Percentiles rank a stretch among this genome's conserved stretches.
Evolutionary conservation across 2,797 vertebrate species (phyloP).

Genomic region (Halcyon chelicuti): DNA sequence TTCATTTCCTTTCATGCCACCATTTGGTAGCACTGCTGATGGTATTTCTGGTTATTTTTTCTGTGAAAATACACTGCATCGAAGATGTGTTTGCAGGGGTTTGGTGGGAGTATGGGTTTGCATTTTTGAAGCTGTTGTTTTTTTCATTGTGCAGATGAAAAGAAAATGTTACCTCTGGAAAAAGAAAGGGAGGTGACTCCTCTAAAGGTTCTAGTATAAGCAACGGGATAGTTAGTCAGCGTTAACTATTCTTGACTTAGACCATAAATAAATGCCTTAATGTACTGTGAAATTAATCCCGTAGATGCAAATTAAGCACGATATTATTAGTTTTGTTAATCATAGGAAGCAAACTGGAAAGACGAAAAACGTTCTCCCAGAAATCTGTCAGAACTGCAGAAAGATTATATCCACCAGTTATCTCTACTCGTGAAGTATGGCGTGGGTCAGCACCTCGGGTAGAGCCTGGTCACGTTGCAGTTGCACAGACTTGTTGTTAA

Average conservation of each 20-base stretch:
- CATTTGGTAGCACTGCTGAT: not conserved
- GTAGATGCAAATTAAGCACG: conserved; percentile 36
- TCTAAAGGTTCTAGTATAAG: not conserved
- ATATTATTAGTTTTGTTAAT: conserved; percentile 53
- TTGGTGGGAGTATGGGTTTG: not conserved
- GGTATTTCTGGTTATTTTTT: not conserved
- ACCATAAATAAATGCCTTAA: not conserved
- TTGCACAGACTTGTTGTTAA: not conserved
- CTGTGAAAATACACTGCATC: not conserved
- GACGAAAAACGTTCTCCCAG: not conserved
- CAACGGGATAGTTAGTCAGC: not conserved
- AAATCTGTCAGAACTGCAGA: not conserved
- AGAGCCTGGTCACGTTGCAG: not conserved
- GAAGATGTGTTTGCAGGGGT: not conserved
- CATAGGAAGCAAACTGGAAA: not conserved
- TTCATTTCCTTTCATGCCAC: not conserved
- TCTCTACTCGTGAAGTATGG: not conserved
- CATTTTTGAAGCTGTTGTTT: not conserved
- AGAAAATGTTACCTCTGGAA: not conserved
- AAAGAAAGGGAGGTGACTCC: not conserved
- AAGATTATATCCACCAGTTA: not conserved
- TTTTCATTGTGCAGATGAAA: not conserved
- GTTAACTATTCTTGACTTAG: not conserved
- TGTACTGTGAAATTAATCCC: conserved; percentile 36
- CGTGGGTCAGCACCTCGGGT: not conserved